Evolutionary conservation across 2,888 invertebrate species (phyloP), one percentile per base, ranked within the genome.

Genomic region (Drosophila cracens): DNA sequence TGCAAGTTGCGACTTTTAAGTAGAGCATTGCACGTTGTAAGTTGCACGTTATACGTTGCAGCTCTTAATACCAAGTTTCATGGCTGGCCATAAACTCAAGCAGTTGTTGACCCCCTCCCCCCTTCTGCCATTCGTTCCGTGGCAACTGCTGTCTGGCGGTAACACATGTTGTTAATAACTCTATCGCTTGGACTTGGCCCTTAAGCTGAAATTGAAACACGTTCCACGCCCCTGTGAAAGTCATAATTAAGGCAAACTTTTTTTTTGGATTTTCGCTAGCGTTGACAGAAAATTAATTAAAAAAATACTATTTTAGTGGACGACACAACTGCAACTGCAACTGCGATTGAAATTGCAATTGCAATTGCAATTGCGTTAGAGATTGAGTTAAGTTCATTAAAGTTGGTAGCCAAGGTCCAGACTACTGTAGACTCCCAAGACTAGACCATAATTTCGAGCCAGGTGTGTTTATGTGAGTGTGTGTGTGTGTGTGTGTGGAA

Each of bases 261-360:
- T 31, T 6, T 73, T 87, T 69, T 46, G 57, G 54, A 57, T 74
- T 81, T 82, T 81, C 63, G 87, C 89, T 40, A 83, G 73, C 90
- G 83, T 86, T 86, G 87, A 87, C 87, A 87, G 83, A 87, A 87
- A 87, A 87, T 87, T 90, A 87, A 87, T 87, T 87, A 78, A 88
- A 87, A 89, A 74, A 70, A 38, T 77, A 43, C 49, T 54, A 25
- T 34, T 33, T 53, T 33, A 13, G 31, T 25, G 21, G 43, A 11
- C 18, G 8, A 25, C 16, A 27, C 48, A 31, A 16, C 2, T 56
- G 38, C 36, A 51, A 56, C 58, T 53, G 77, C 51, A 40, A 63
- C 58, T 60, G 33, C 64, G 56, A 59, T 62, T 65, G 29, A 36
- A 70, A 65, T 54, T 60, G 59, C 43, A 52, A 49, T 51, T 64